Evolutionary conservation across 2,888 invertebrate species (phyloP), one percentile per base, ranked within the genome.

Genomic region (Ommatoiulus sabulosus): DNA sequence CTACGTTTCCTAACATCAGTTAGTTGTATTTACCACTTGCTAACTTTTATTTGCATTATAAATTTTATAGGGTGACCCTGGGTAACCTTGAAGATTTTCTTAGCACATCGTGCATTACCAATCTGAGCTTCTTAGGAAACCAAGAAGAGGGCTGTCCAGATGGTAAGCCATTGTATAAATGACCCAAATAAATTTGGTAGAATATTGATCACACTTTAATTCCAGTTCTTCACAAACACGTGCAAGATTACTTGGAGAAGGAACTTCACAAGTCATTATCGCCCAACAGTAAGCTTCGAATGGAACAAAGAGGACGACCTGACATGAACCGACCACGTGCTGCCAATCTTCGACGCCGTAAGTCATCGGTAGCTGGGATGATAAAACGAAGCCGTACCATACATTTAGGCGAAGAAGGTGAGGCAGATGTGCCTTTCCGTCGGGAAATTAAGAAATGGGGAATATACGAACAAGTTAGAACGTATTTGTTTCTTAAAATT

Each of bases 61-160:
- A 15, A 20, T 57, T 44, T 7, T 91, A n/a, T n/a, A 94, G 99
- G 91, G 99, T 99, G 0, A 97, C 98, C 89, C 93, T 99, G 89
- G 99, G 99, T n/a, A 96, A 96, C 92, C 93, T 99, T 48, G 96
- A 96, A 90, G 99, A 99, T 91, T 99, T 99, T 92, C 93, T 99
- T 89, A 98, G 96, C 91, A 99, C 99, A 0, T 99, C 99, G 2
- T 99, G 99, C 90, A 97, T 99, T 86, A 98, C 98, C 0, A 98
- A 99, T 93, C 94, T 99, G 91, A 98, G 98, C 93, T 99, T 99
- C 92, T 94, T 99, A 91, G 97, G 97, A 43, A 97, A 97, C 92
- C 96, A 97, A 90, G 98, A 98, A 93, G 97, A 97, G 90, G 98
- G 98, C 44, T 95, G 96, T 92, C 97, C 97, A 12, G 97, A 93